A percentile compares a stretch with the other conserved stretches of the same genome.
Evolutionary conservation across 2,888 invertebrate genomes (phyloP).

Genomic region (Rhorus exstirpatorius): DNA sequence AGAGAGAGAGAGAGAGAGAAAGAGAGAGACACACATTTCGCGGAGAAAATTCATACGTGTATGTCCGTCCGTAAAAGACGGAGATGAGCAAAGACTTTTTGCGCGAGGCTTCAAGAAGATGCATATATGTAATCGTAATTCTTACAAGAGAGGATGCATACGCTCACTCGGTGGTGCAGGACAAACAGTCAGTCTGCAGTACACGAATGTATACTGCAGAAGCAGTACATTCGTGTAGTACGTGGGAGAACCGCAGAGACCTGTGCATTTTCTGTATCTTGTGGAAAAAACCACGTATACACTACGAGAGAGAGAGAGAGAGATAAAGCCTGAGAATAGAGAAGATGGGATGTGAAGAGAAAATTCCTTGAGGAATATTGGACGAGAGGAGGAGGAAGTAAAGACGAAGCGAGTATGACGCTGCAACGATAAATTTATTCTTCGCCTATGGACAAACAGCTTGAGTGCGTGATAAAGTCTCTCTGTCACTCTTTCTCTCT

Average conservation of each 20-base stretch:
- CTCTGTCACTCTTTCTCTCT: constrained; percentile 8
- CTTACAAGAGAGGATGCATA: constrained; percentile 65
- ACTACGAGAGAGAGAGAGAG: constrained; percentile 7
- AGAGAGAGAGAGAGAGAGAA: constrained; percentile 46
- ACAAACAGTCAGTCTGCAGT: constrained; percentile 25
- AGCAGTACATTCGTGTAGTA: constrained; percentile 7
- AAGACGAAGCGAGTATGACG: constrained; percentile 53
- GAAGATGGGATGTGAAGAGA: constrained; percentile 43
- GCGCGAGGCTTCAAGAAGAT: constrained; percentile 26
- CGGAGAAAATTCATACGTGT: constrained; percentile 39
- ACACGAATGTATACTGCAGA: too few relatives aligned
- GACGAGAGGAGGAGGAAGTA: constrained; percentile 50
- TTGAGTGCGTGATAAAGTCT: constrained; percentile 64
- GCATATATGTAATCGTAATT: constrained; percentile 73
- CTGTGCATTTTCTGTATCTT: constrained; percentile 31
- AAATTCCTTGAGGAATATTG: constrained; percentile 55
- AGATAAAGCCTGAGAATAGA: constrained; percentile 33
- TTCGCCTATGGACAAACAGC: constrained; percentile 64
- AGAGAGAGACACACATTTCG: constrained; percentile 32
- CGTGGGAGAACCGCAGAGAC: constrained; percentile 46
- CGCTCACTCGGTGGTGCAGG: constrained; percentile 37
- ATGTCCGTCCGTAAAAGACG: constrained; percentile 28
- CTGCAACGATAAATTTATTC: constrained; percentile 65
- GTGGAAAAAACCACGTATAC: constrained; percentile 1
- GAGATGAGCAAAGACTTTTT: constrained; percentile 26